Base-by-base conservation (phyloP, 2,888 invertebrate genomes). In the Tipula unca region DNA sequence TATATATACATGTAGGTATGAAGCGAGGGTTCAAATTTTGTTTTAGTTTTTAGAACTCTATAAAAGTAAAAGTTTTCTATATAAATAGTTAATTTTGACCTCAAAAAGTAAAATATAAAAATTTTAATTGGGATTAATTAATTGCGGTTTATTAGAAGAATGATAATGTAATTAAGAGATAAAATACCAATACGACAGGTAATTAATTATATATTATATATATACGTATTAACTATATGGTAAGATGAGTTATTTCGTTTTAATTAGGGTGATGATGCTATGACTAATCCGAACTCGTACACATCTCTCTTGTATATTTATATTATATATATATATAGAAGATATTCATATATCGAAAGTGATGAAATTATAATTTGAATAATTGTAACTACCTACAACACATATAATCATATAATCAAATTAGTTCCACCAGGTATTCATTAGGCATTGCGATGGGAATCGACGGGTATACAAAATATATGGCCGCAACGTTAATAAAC, bases 101-200 rank as follows among this genome's bases (percentile, higher is more conserved):
- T 69, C 69, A 69, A 69, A 39, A 25, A 25, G 3, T 25, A 69
- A 54, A 54, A 17, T 5, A 54, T 17, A 54, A 1, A 54, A 54
- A 17, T 39, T 39, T 39, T 54, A 17, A 54, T 54, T 54, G 48
- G 48, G 17, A 54, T 54, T 17, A 54, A 17, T 54, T 69, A 69
- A 69, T 69, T 69, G 69, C 69, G 69, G 69, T 69, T 69, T 69
- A 69, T 69, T 69, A 69, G 69, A 10, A 69, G 69, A 69, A 69
- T 69, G 69, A 69, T 69, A 69, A 69, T 69, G 25, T 69, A 69
- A 69, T 69, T 69, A 69, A 69, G 69, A 69, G 20, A 69, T 69
- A 69, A 69, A 69, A 69, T 69, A 25, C 69, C 69, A 69, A 69
- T 69, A 69, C 69, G 69, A 69, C 69, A 69, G 69, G 69, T 69